Base-by-base conservation (phyloP, 2,888 invertebrate species). In the Andrena chrysosceles region DNA sequence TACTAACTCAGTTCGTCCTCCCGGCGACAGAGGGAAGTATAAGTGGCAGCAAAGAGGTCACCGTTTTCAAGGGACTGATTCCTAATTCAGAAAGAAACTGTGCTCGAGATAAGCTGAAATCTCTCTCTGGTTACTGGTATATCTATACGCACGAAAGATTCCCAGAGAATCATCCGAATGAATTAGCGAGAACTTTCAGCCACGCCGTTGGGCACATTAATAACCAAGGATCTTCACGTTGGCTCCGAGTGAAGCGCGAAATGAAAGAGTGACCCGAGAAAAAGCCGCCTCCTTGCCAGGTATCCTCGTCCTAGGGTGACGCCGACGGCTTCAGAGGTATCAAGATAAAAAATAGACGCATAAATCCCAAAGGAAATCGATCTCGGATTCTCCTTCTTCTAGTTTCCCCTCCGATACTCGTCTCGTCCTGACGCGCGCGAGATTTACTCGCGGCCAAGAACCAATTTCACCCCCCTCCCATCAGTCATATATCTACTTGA, bases 301-400 rank as follows among this genome's bases (percentile, higher is more conserved):
- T 16, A 54, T 75, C 68, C 79, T 67, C 70, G 54, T 73, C 54
- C 74, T 54, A 71, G 74, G 62, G 75, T 67, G 59, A 31, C 23
- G 59, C 68, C 56, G 77, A 42, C 76, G 71, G 62, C 86, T 84
- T 81, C 83, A 42, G 72, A 59, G 84, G 77, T 80, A 82, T 72
- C 80, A 72, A 69, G 85, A 81, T 89, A 90, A 90, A 90, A 90
- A 90, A 90, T 90, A 87, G 89, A 68, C 81, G 84, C 88, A 89
- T 90, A 90, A 90, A 90, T 90, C 87, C 85, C 83, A 75, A 66
- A 77, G 81, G 85, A 86, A 90, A 90, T 90, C 90, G 89, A 90
- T 89, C 88, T 81, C 69, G 79, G 82, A 81, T 88, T 84, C 82
- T 80, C 73, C 77, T 81, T 79, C 75, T 70, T 63, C 69, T 16